These are phyloP conservation scores for Spilarctia lutea DNA, from an alignment of 2,888 invertebrate genomes.

Conservation along the genomic window DNA sequence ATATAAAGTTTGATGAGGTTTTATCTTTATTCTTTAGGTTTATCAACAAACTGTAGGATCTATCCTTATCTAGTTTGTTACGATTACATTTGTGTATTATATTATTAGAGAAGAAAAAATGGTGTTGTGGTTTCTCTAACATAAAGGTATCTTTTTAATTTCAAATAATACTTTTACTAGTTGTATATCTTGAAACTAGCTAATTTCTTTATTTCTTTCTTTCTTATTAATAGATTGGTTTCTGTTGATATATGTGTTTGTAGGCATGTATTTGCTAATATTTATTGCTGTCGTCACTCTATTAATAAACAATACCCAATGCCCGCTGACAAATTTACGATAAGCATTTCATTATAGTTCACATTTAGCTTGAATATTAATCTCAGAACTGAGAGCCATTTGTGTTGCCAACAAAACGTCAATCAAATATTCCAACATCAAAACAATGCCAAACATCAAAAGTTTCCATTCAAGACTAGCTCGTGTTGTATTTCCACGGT, in stretches of 20 bases:
- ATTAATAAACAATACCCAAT: neutral
- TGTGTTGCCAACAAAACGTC: slow-evolving; percentile 6
- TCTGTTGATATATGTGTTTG: neutral
- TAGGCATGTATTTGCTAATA: neutral
- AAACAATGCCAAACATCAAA: slow-evolving; percentile 8
- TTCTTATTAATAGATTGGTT: neutral
- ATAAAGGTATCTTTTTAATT: no score
- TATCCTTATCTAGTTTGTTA: neutral
- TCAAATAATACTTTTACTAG: no score
- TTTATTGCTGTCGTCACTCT: neutral
- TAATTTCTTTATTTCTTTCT: no score
- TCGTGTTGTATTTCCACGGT: slow-evolving; percentile 6
- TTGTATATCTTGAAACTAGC: neutral
- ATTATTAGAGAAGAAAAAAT: no score
- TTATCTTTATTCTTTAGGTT: neutral
- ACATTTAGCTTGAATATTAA: slow-evolving; percentile 1
- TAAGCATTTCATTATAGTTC: neutral
- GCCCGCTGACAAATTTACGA: neutral
- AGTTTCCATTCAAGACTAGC: slow-evolving; percentile 15
- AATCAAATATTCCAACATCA: slow-evolving; percentile 9
- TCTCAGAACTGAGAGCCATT: neutral
- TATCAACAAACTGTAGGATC: neutral
- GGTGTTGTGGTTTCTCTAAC: no score
- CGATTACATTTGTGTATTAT: neutral
- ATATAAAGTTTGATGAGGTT: neutral